Evolutionary conservation across 1,140 invertebrate genomes (phyloP).

Genomic region (Ectropis grisescens): DNA sequence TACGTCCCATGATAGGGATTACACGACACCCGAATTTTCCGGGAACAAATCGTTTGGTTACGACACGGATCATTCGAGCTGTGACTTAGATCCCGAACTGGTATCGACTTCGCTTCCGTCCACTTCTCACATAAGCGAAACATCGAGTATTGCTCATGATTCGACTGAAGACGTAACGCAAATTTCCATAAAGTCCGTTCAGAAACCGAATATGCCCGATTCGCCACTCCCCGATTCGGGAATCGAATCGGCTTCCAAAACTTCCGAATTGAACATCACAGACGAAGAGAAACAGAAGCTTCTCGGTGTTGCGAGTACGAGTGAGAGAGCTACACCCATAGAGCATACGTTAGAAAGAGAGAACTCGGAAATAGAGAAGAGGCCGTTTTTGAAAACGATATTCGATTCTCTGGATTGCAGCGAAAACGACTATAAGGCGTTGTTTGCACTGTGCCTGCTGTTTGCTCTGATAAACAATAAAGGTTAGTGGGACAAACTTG

Average conservation of each 20-base stretch:
- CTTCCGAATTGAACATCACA: constrained; percentile 80
- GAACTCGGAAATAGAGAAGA: constrained; percentile 68
- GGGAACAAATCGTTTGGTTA: constrained; percentile 43
- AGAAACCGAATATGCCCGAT: constrained; percentile 56
- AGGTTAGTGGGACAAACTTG: constrained; percentile 84
- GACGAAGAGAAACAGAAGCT: constrained; percentile 92
- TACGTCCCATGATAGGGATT: constrained; percentile 49
- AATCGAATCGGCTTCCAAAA: constrained; percentile 52
- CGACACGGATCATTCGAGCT: constrained; percentile 63
- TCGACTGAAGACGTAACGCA: constrained; percentile 68
- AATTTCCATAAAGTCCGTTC: constrained; percentile 29
- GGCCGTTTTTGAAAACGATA: constrained; percentile 92
- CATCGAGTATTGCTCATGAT: constrained; percentile 59
- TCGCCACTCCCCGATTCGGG: constrained; percentile 64
- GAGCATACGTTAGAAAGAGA: constrained; percentile 52
- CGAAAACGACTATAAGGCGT: constrained; percentile 94
- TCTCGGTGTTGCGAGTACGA: constrained; percentile 61
- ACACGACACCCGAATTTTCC: constrained; percentile 50
- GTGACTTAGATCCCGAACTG: constrained; percentile 63
- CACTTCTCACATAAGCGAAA: constrained; percentile 63
- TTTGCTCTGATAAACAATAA: constrained; percentile 95
- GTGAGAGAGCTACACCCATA: constrained; percentile 13
- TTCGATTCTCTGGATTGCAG: constrained; percentile 86
- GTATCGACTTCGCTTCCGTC: constrained; percentile 64
- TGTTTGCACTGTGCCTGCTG: constrained; percentile 93